Evolutionary conservation across 2,888 invertebrate species (phyloP).

Genomic region (Synergus itoensis): DNA sequence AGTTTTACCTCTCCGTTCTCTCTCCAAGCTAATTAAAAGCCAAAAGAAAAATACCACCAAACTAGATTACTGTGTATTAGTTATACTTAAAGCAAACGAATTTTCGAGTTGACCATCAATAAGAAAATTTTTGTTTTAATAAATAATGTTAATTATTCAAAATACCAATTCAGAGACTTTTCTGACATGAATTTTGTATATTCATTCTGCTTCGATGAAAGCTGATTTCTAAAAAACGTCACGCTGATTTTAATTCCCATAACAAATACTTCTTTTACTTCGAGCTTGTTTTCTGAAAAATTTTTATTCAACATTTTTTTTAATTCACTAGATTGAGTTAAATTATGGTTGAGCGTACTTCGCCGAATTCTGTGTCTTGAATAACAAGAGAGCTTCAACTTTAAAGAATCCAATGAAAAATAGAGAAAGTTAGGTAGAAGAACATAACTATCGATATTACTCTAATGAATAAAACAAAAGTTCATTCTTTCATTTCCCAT

Average conservation of each 20-base stretch:
- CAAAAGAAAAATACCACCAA: neutral
- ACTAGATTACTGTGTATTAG: neutral
- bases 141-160: no score
- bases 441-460: neutral
- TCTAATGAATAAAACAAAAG: neutral
- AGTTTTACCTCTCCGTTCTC: neutral
- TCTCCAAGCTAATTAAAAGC: neutral
- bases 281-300: no score
- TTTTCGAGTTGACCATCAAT: neutral
- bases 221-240: neutral
- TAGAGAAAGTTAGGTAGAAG: no score
- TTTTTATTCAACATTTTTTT: no score
- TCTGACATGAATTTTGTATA: constrained; percentile 11
- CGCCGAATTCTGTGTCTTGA: neutral
- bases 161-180: neutral
- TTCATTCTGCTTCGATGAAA: neutral
- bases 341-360: neutral
- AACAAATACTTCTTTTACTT: neutral
- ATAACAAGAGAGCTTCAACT: neutral
- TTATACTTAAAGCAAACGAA: neutral
- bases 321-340: neutral
- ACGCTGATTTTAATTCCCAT: neutral
- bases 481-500: neutral
- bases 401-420: no score
- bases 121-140: no score